Percentiles rank a stretch among this genome's conserved stretches.
Conservation (phyloP, 35 echinoderm and acorn worm species). For the Stichopus chloronotus region DNA sequence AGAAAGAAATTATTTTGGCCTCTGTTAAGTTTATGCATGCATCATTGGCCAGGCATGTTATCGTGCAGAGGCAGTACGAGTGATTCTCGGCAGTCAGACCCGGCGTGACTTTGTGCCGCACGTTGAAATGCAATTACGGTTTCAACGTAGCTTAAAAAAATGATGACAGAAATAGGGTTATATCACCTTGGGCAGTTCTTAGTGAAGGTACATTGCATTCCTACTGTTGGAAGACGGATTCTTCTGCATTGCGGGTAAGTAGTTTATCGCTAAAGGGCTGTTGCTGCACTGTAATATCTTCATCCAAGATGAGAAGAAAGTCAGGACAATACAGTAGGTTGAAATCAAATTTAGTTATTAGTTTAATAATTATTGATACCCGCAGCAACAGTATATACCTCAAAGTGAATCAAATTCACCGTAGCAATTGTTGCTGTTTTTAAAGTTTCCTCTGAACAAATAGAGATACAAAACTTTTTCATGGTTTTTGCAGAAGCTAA, state of each 20-base stretch:
- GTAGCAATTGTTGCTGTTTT: too few species aligned
- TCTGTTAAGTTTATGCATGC: constrained; percentile 11
- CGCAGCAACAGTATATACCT: neutral
- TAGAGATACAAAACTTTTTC: too few species aligned
- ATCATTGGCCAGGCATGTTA: neutral
- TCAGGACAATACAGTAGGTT: neutral
- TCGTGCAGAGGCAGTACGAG: neutral
- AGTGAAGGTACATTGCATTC: neutral
- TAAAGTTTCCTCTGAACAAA: too few species aligned
- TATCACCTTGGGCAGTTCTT: neutral
- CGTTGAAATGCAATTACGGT: neutral
- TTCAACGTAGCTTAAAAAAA: neutral
- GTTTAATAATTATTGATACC: neutral
- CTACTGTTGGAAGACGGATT: neutral
- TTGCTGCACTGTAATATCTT: neutral
- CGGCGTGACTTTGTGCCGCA: neutral
- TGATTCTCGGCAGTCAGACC: neutral
- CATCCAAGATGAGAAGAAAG: neutral
- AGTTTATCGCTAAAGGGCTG: neutral
- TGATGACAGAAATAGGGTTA: neutral
- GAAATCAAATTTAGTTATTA: neutral
- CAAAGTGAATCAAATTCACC: neutral
- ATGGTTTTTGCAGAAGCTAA: too few species aligned
- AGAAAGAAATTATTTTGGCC: constrained; percentile 21
- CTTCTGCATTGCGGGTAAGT: neutral